Evolutionary conservation across 2,888 invertebrate species (phyloP).

Genomic region (Agrilus mali): DNA sequence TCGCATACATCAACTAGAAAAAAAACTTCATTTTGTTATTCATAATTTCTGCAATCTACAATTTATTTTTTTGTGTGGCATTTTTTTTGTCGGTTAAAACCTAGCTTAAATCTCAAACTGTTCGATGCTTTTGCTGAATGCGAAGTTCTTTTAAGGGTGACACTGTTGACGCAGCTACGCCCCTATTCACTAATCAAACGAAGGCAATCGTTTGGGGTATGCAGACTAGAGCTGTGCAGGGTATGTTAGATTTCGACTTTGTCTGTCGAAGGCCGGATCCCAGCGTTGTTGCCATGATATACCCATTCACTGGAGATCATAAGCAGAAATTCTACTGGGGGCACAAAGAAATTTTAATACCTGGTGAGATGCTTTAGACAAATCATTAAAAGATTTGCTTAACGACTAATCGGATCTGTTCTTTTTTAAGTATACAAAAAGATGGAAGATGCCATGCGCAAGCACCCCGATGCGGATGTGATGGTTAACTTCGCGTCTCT

Average conservation of each 20-base stretch:
- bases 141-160: slow-evolving; percentile 18
- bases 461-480: slow-evolving; percentile 89
- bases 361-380: slow-evolving; percentile 34
- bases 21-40: no score
- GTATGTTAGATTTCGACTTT: slow-evolving; percentile 94
- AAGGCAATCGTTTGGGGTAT: slow-evolving; percentile 98
- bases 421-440: slow-evolving; percentile 66
- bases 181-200: slow-evolving; percentile 71
- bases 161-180: slow-evolving; percentile 23
- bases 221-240: slow-evolving; percentile 94
- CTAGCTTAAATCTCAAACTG: no score
- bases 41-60: no score
- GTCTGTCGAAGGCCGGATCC: slow-evolving; percentile 82
- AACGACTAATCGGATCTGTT: not conserved
- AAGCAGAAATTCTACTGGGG: slow-evolving; percentile 99
- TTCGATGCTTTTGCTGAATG: no score
- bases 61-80: no score
- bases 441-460: slow-evolving; percentile 92
- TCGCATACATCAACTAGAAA: no score
- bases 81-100: no score
- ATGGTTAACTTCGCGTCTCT: slow-evolving; percentile 96
- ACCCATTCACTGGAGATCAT: slow-evolving; percentile 97
- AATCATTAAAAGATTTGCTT: no score
- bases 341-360: slow-evolving; percentile 90
- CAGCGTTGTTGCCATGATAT: slow-evolving; percentile 91